Evolutionary conservation across 2,797 vertebrate genomes (phyloP), one percentile per base, ranked within the genome.

Genomic region (Lophius americanus): DNA sequence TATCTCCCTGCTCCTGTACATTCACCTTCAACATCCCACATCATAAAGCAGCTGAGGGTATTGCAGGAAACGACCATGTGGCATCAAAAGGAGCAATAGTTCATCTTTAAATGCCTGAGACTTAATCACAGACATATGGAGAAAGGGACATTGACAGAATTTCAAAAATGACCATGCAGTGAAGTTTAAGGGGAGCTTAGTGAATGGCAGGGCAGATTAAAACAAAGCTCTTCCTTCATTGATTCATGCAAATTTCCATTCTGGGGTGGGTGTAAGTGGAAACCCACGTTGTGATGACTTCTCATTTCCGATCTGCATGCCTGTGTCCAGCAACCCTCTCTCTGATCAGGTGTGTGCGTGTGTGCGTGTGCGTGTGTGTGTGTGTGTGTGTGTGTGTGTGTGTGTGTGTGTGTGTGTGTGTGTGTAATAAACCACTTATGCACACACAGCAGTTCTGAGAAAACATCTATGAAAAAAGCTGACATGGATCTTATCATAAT

Each of bases 281-380:
- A 90, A 60, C 78, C 35, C 86, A 81, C 5, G 67, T 78, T 83
- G 86, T 14, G 88, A 77, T 59, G 56, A 82, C 82, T 91, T 94
- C 91, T 91, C 85, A 82, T 88, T 92, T 86, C 77, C 59, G 68
- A 73, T 67, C n/a, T 8, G 63, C 39, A 60, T 68, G 79, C 13
- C 56, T 76, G 79, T 70, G 79, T 68, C 64, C 67, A 66, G 70
- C 35, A 13, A 50, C 70, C 67, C 23, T 82, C 79, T 70, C 23
- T 82, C 79, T 70, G 66, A 81, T 84, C 78, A 86, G 65, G 65
- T 78, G 65, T 57, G 48, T 63, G 61, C 64, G 68, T 49, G 51
- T n/a, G 61, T 35, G 60, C 36, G 60, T 52, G 49, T 50, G 50
- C 51, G 57, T 48, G 70, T 46, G 53, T 69, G 64, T 64, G 53